Base-by-base conservation (phyloP, 1,140 invertebrate species). In the Venustaconcha ellipsiformis region DNA sequence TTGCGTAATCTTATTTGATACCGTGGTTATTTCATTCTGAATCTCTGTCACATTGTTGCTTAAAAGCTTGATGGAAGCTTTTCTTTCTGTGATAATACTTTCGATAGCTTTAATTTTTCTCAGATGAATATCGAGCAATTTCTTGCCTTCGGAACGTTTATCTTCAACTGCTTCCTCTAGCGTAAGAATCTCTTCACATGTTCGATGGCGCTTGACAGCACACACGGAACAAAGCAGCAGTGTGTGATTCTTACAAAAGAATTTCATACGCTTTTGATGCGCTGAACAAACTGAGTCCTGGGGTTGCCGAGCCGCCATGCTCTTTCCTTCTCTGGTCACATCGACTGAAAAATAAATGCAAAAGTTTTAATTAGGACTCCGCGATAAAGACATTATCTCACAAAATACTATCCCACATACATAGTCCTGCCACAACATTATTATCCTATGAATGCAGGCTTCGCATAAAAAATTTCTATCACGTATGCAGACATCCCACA, bases 191-290 rank as follows among this genome's bases (percentile, higher is more conserved):
- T 77, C 75, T 26, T 77, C 75, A 62, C 75, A 77, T 18, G 48
- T 67, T 18, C 75, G 23, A 26, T 77, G 75, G n/a, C 70, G 69
- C 26, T 77, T 77, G 5, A 77, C 75, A 23, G 75, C 75, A 59
- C 75, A 77, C 26, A 77, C 75, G 56, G 75, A 77, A 57, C 75
- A 77, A 13, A 77, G 66, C 48, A 77, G 37, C 12, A 77, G 57
- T 15, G 67, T 64, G 66, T 77, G 75, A 30, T 77, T 77, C 26
- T 57, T 72, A 48, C 75, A 77, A 70, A 77, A 77, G 75, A 77
- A 77, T 37, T 77, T 77, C 30, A 77, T 20, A 0, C 75, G 70
- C 23, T 77, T 77, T 37, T 66, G 57, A 65, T 77, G 75, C 18
- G 75, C 72, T 23, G 26, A 72, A 66, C 75, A 77, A 68, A 63